Evolutionary conservation across 1,140 invertebrate genomes (phyloP).

Genomic region (Paralvinella palmiformis): DNA sequence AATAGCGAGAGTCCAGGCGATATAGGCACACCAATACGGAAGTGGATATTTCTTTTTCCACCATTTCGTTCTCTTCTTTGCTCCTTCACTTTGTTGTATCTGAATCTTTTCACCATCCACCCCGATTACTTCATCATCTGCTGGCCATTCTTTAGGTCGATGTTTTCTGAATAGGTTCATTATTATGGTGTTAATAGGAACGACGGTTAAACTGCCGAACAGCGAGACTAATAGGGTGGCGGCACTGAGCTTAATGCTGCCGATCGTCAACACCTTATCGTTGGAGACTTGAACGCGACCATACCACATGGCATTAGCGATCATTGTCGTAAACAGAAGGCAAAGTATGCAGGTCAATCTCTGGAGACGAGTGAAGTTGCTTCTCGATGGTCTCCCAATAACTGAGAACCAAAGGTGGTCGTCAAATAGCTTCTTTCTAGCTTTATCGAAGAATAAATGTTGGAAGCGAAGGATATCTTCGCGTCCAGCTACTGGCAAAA

Average conservation of each 20-base stretch:
- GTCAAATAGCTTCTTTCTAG: constrained; percentile 46
- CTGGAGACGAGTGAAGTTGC: constrained; percentile 51
- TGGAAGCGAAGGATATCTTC: constrained; percentile 41
- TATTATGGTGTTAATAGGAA: constrained; percentile 13
- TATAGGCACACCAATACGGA: constrained; percentile 13
- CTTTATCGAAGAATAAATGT: constrained; percentile 44
- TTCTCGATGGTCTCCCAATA: constrained; percentile 48
- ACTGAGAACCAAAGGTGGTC: constrained; percentile 54
- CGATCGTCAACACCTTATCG: constrained; percentile 3
- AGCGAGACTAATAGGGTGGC: constrained; percentile 2
- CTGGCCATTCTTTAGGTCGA: background rate
- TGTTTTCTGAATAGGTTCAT: constrained; percentile 11
- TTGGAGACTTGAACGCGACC: constrained; percentile 16
- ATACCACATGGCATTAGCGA: constrained; percentile 55
- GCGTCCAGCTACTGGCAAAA: constrained; percentile 45
- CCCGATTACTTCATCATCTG: background rate
- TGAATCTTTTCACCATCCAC: no score
- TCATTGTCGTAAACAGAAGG: constrained; percentile 51
- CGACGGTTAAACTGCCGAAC: constrained; percentile 7
- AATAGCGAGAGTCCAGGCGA: constrained; percentile 13
- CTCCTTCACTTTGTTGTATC: no score
- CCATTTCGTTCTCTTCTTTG: background rate
- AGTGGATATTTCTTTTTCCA: constrained; percentile 9
- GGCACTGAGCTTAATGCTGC: constrained; percentile 11
- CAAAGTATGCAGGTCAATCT: constrained; percentile 48